A percentile compares a stretch with the other conserved stretches of the same genome.
These are phyloP conservation scores for Megaceryle alcyon DNA, from an alignment of 2,797 vertebrate species.

Conservation along the genomic window DNA sequence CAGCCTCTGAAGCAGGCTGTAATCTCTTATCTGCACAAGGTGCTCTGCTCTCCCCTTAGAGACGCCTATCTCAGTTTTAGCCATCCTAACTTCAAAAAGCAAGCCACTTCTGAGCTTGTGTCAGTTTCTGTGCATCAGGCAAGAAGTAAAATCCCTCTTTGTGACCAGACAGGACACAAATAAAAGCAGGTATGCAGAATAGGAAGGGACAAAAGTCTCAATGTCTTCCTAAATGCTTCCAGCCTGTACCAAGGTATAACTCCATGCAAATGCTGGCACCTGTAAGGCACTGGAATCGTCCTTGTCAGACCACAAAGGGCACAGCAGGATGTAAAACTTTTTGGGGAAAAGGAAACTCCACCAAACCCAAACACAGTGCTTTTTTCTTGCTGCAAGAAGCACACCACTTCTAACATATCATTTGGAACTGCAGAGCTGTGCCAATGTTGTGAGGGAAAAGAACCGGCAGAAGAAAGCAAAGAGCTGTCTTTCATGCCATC, in stretches of 20 bases:
- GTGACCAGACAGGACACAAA: neutral
- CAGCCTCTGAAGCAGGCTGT: neutral
- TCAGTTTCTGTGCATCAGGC: fast-evolving
- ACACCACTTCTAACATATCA: neutral
- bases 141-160: neutral
- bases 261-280: neutral
- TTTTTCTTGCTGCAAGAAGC: neutral
- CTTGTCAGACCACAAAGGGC: neutral
- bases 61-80: neutral
- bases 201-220: neutral
- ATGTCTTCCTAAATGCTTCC: neutral
- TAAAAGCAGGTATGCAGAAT: neutral
- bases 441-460: neutral
- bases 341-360: neutral
- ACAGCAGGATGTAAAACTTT: neutral
- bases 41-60: neutral
- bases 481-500: neutral
- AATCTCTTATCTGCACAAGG: neutral
- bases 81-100: neutral
- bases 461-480: neutral
- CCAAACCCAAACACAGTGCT: neutral
- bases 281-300: neutral
- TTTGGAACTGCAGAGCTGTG: neutral
- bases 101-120: neutral
- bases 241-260: neutral